phyloP scores from a whole-genome alignment of 2,888 invertebrate genomes.

The Drosophila atripex region DNA sequence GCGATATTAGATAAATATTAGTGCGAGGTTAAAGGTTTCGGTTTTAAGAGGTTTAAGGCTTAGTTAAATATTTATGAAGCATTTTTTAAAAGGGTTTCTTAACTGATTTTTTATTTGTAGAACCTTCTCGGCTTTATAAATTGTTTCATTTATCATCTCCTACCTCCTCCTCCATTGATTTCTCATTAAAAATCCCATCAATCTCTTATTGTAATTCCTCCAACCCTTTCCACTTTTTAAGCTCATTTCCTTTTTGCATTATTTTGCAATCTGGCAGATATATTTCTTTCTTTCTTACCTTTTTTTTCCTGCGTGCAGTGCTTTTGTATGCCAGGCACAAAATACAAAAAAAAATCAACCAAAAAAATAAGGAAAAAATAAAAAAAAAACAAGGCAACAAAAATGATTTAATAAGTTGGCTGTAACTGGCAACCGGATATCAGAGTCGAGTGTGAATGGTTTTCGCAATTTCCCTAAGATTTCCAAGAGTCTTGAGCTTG shows the following conservation, averaged over 20 bases:
- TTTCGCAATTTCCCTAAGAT: constrained; percentile 48
- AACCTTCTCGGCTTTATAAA: too few relatives aligned
- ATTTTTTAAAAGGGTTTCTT: too few relatives aligned
- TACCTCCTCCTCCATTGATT: background rate
- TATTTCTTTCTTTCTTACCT: background rate
- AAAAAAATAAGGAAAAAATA: too few relatives aligned
- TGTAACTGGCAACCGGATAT: constrained; percentile 42
- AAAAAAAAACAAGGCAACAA: background rate
- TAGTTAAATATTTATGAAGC: too few relatives aligned
- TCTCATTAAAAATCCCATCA: background rate
- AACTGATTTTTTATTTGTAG: too few relatives aligned
- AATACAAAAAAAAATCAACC: constrained; percentile 2
- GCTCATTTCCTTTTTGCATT: constrained; percentile 3
- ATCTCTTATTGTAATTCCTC: too few relatives aligned
- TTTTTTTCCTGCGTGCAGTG: constrained; percentile 4
- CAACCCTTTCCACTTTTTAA: background rate
- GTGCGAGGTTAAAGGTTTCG: background rate
- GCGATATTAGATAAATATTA: background rate
- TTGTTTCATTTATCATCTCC: too few relatives aligned
- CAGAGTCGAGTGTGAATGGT: constrained; percentile 31
- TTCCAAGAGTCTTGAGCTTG: constrained; percentile 17
- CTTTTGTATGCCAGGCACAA: constrained; percentile 13
- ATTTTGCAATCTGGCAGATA: background rate
- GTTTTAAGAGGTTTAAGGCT: background rate
- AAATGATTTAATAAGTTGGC: constrained; percentile 43